phyloP scores from a whole-genome alignment of 92 coral and sea anemone genomes.

The Isaurus tuberculatus region DNA sequence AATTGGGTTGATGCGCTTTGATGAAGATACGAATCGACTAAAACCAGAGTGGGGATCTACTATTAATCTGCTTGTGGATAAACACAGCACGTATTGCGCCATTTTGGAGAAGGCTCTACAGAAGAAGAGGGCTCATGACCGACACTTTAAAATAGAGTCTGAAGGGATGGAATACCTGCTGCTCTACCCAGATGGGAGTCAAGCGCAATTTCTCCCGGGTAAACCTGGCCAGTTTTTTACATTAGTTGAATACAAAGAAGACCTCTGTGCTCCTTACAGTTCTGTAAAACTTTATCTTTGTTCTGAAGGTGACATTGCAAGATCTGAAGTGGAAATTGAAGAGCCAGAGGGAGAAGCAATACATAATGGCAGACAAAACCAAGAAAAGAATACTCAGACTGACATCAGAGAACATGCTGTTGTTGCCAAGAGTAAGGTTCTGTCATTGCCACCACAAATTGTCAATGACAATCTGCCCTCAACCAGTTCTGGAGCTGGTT shows the following conservation, averaged over 20 bases:
- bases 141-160: constrained; percentile 40
- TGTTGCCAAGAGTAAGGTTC: constrained; percentile 23
- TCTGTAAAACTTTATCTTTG: constrained; percentile 44
- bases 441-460: constrained; percentile 18
- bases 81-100: constrained; percentile 44
- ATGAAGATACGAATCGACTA: constrained; percentile 34
- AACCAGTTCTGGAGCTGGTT: constrained; percentile 16
- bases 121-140: constrained; percentile 48
- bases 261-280: constrained; percentile 36
- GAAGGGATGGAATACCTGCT: constrained; percentile 36
- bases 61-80: constrained; percentile 35
- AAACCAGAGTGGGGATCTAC: constrained; percentile 46
- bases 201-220: constrained; percentile 44
- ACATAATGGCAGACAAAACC: constrained; percentile 25
- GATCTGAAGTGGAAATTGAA: constrained; percentile 27
- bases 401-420: constrained; percentile 26
- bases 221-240: constrained; percentile 33
- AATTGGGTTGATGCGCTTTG: constrained; percentile 44
- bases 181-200: constrained; percentile 43
- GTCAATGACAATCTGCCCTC: constrained; percentile 26
- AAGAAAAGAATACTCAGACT: constrained; percentile 14
- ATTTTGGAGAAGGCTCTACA: constrained; percentile 49
- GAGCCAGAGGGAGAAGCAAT: constrained; percentile 29
- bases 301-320: constrained; percentile 33
- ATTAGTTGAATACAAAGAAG: constrained; percentile 16